Conservation (phyloP, 2,113 vertebrate genomes). For the Thalassoma bifasciatum region DNA sequence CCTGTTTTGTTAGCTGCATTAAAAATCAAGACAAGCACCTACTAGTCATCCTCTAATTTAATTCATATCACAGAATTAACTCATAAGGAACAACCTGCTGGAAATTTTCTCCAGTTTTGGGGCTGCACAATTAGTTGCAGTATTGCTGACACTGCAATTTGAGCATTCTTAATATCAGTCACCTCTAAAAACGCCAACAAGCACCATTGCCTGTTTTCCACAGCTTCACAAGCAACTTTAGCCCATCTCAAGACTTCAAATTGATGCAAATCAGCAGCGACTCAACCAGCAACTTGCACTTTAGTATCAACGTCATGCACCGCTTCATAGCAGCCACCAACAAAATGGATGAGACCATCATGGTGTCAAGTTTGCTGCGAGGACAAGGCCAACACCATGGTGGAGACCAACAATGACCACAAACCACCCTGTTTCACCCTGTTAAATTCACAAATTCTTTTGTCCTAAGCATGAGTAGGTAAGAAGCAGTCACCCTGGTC, state of each 20-base stretch:
- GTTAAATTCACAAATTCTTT: no score
- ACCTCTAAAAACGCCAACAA: constrained; percentile 9
- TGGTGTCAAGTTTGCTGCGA: constrained; percentile 85
- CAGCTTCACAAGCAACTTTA: constrained; percentile 34
- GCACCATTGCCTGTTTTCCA: constrained; percentile 26
- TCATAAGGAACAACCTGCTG: no score
- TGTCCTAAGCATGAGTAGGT: no score
- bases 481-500: no score
- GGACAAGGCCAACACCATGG: constrained; percentile 59
- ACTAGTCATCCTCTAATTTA: no score
- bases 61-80: no score
- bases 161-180: constrained; percentile 14
- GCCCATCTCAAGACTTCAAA: constrained; percentile 46
- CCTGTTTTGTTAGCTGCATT: no score
- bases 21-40: no score
- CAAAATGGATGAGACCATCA: constrained; percentile 88
- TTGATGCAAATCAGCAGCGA: constrained; percentile 85
- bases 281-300: constrained; percentile 82
- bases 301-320: constrained; percentile 86
- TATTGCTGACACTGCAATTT: no score
- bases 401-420: constrained; percentile 67
- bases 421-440: constrained; percentile 56
- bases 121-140: no score
- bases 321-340: constrained; percentile 86
- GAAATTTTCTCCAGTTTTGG: no score